Conservation (phyloP, 2,888 invertebrate species). For the Eumacrocentrus americanus region DNA sequence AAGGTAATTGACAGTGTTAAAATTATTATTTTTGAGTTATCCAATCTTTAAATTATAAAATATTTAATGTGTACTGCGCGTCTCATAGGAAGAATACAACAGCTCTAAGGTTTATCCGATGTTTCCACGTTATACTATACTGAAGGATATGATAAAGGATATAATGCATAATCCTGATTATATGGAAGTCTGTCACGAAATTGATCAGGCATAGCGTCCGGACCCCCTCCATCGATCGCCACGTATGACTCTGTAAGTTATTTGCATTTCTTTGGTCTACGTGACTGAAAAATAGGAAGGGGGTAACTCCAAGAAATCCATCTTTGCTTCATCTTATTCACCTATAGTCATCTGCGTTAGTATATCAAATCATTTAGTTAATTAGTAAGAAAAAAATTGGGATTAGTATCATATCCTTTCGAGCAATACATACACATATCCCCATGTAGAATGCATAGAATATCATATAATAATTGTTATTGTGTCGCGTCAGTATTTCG, state of each 20-base stretch:
- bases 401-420: too few relatives aligned
- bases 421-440: too few relatives aligned
- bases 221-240: conserved; percentile 59
- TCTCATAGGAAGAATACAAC: conserved; percentile 82
- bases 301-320: too few relatives aligned
- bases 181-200: conserved; percentile 95
- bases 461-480: too few relatives aligned
- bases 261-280: conserved; percentile 35
- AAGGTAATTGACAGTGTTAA: neutral
- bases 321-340: too few relatives aligned
- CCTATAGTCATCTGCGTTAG: too few relatives aligned
- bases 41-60: neutral
- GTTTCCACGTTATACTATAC: conserved; percentile 91
- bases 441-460: too few relatives aligned
- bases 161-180: conserved; percentile 96
- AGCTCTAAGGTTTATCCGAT: conserved; percentile 93
- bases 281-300: conserved; percentile 47
- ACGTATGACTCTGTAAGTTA: conserved; percentile 55
- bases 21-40: neutral
- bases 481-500: too few relatives aligned
- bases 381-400: too few relatives aligned
- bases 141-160: conserved; percentile 97
- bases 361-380: too few relatives aligned
- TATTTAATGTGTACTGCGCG: neutral
- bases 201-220: conserved; percentile 66